Evolutionary conservation across 2,797 vertebrate species (phyloP), one percentile per base, ranked within the genome.

Genomic region (Sebastes ruberrimus): DNA sequence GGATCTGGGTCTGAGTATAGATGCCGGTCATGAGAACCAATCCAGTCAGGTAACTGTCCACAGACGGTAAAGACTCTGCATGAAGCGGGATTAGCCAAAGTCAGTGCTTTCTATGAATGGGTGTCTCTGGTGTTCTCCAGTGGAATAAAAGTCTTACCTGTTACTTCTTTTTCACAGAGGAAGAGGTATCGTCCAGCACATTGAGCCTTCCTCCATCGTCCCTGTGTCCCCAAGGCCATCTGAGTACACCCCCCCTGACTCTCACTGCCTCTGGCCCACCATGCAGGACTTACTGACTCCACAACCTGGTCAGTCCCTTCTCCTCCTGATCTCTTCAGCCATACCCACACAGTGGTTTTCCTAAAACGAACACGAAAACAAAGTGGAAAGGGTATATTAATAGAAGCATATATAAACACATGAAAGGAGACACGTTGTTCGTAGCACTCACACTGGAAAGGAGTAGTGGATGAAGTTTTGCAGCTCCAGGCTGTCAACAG

Each of bases 31-130:
- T 94, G 22, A 95, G 72, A 61, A 92, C 85, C 64, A 95, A n/a
- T 63, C 96, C 96, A 2, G 90, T 88, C 66, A 96, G 80, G 55
- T 93, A 96, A 57, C 81, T 89, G 59, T 95, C 93, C 56, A 62
- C 10, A 10, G 92, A 89, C 7, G 94, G 95, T 62, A 96, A 85
- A 38, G 80, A 82, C 14, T 87, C 96, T 97, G 82, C 59, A 83
- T 7, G 3, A 57, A 84, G 42, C 70, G 22, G 20, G 62, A 78
- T 13, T 3, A 52, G 3, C 20, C 42, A 46, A 46, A 46, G 42
- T 46, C 42, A 46, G 42, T 3, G 42, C 42, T 46, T 42, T 46
- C 42, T 46, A 0, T 46, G 42, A 46, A 46, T 23, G 9, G 3
- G 14, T 16, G 32, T 7, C 25, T 10, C 16, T 28, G 11, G 10